phyloP scores from a whole-genome alignment of 92 coral and sea anemone species.

The Palythoa grandiflora region DNA sequence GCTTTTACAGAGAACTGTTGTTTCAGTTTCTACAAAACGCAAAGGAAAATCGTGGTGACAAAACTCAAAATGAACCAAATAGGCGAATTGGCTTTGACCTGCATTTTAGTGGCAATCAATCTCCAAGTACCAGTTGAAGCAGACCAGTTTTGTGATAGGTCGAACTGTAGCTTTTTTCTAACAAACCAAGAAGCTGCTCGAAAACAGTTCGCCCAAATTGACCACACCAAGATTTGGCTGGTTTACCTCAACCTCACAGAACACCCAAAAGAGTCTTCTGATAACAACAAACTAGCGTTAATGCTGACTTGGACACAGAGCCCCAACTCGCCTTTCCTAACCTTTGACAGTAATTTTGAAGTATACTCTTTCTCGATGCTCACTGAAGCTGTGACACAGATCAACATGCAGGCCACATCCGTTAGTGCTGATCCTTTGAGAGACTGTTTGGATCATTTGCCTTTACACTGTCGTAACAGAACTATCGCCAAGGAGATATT shows the following conservation, averaged over 20 bases:
- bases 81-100: not conserved
- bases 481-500: constrained; percentile 2
- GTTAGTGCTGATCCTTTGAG: not conserved
- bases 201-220: constrained; percentile 3
- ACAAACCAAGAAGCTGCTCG: not conserved
- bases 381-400: not conserved
- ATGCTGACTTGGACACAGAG: constrained; percentile 9
- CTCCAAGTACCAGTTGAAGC: not conserved
- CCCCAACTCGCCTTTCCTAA: not conserved
- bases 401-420: not conserved
- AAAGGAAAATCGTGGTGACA: too few relatives aligned
- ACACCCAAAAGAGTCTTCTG: not conserved
- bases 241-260: constrained; percentile 8
- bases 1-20: too few relatives aligned
- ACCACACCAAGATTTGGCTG: constrained; percentile 8
- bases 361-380: not conserved
- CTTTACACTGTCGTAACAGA: not conserved
- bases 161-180: not conserved
- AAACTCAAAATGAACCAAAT: not conserved
- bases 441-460: not conserved
- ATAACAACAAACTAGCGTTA: not conserved
- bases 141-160: constrained; percentile 11
- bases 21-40: too few relatives aligned
- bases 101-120: not conserved
- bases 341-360: constrained; percentile 24